phyloP scores from a whole-genome alignment of 30 jellyfish, hydroid and myxozoan genomes.

The Turritopsis dohrnii region DNA sequence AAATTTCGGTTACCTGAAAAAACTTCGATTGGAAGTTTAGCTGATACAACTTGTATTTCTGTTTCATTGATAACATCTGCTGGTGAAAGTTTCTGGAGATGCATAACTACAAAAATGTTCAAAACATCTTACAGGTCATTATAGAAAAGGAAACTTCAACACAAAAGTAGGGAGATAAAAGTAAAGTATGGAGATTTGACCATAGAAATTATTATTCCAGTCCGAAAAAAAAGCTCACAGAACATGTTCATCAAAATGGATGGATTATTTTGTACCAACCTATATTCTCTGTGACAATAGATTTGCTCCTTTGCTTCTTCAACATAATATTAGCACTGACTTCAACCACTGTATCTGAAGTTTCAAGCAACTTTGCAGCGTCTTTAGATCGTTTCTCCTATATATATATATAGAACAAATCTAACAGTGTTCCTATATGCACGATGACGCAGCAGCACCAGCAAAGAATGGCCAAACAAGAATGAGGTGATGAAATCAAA shows the following conservation, averaged over 20 bases:
- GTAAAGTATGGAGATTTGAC: no score
- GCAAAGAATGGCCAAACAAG: neutral
- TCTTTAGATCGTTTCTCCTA: constrained; percentile 7
- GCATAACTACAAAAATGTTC: neutral
- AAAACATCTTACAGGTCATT: neutral
- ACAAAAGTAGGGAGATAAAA: no score
- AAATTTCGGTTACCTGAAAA: neutral
- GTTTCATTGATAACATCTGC: neutral
- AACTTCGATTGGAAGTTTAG: neutral
- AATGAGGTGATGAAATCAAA: neutral
- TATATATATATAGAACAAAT: neutral
- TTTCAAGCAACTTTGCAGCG: constrained; percentile 14
- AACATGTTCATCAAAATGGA: no score
- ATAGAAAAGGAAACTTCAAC: neutral
- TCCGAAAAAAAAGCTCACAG: no score
- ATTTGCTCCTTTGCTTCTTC: neutral
- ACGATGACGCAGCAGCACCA: no score
- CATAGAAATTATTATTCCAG: no score
- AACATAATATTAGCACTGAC: constrained; percentile 20
- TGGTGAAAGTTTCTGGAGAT: neutral
- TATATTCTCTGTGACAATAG: constrained; percentile 14
- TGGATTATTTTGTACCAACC: neutral
- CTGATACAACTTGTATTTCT: neutral
- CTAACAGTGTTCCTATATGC: neutral
- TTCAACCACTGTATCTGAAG: constrained; percentile 3